A percentile compares a stretch with the other conserved stretches of the same genome.
These are phyloP conservation scores for Microchirus variegatus DNA, from an alignment of 2,797 vertebrate species.

Conservation along the genomic window DNA sequence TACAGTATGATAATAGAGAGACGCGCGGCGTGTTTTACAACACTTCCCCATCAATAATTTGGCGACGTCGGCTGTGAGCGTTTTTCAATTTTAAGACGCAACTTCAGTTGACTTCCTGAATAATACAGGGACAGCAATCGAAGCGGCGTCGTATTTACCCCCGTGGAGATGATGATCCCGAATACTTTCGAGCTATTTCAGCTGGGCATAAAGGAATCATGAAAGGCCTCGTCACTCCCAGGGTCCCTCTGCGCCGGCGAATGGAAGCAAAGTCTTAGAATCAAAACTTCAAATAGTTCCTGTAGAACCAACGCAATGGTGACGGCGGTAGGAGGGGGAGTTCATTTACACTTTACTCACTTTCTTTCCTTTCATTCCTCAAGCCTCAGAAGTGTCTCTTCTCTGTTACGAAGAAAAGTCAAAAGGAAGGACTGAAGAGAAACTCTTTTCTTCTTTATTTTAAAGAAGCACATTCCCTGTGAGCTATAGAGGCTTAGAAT, in stretches of 20 bases:
- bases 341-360: slow-evolving; percentile 86
- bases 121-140: slow-evolving; percentile 72
- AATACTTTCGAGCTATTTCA: slow-evolving; percentile 78
- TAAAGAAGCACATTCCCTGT: slow-evolving; percentile 72
- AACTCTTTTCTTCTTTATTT: slow-evolving; percentile 72
- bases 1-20: slow-evolving; percentile 53
- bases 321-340: slow-evolving; percentile 69
- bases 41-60: slow-evolving; percentile 74
- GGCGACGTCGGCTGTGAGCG: slow-evolving; percentile 52
- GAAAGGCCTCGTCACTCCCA: slow-evolving; percentile 70
- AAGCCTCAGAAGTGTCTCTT: slow-evolving; percentile 79
- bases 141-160: slow-evolving; percentile 71
- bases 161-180: slow-evolving; percentile 73
- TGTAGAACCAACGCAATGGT: slow-evolving; percentile 80
- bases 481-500: slow-evolving; percentile 79
- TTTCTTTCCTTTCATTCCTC: slow-evolving; percentile 78
- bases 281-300: slow-evolving; percentile 84
- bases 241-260: slow-evolving; percentile 73
- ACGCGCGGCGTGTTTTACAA: slow-evolving; percentile 49
- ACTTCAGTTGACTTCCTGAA: slow-evolving; percentile 71
- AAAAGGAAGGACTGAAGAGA: slow-evolving; percentile 76
- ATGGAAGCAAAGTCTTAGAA: slow-evolving; percentile 77
- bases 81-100: slow-evolving; percentile 65
- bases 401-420: slow-evolving; percentile 78
- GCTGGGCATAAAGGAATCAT: slow-evolving; percentile 80